phyloP scores from a whole-genome alignment of 2,113 vertebrate species.

The Eidolon helvum region DNA sequence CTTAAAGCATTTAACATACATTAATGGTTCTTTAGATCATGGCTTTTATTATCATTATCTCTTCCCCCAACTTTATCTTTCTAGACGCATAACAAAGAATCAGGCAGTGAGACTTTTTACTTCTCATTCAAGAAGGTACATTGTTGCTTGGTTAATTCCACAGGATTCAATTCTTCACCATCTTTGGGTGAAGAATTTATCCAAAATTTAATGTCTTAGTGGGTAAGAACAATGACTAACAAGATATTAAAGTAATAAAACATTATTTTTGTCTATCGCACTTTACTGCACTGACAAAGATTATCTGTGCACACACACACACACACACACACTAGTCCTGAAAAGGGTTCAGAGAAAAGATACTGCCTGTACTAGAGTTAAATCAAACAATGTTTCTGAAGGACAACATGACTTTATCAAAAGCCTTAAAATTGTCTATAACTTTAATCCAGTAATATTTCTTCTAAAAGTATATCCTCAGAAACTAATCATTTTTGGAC shows the following conservation, averaged over 20 bases:
- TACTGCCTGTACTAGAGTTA: not conserved
- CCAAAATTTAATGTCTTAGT: not conserved
- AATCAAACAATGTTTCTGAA: not conserved
- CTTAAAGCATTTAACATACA: not conserved
- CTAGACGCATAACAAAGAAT: not conserved
- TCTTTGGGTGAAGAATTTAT: not conserved
- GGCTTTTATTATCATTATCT: not conserved
- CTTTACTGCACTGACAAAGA: not conserved
- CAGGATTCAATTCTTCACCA: not conserved
- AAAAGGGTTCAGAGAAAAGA: not conserved
- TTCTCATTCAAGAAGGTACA: not conserved
- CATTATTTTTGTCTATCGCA: not conserved
- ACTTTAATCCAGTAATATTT: not conserved
- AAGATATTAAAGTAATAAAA: not conserved
- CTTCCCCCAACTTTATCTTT: not conserved
- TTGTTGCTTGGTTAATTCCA: not conserved
- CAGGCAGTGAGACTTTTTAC: not conserved
- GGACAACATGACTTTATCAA: not conserved
- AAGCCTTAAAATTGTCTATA: not conserved
- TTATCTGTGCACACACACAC: not conserved
- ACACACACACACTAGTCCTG: not conserved
- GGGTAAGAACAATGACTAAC: not conserved
- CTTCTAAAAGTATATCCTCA: not conserved
- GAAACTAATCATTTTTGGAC: not conserved
- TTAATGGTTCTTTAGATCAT: not conserved